Evolutionary conservation across 1,140 invertebrate genomes (phyloP), one percentile per base, ranked within the genome.

Genomic region (Trichonephila clavipes): DNA sequence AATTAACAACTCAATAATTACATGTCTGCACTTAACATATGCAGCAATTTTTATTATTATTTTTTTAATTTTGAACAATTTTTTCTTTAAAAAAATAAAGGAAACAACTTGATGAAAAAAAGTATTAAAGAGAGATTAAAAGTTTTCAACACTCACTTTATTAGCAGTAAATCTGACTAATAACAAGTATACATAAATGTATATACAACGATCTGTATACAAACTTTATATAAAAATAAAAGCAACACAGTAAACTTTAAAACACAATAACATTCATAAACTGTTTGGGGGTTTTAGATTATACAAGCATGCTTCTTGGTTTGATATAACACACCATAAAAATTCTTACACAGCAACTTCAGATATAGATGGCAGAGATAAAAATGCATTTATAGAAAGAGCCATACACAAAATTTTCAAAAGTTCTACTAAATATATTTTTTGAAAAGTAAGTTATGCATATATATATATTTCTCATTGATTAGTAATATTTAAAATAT

Each of bases 151-250:
- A 64, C 86, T 64, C 59, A 88, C 64, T 88, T 88, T 88, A 88
- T 88, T 88, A 88, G 19, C 86, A 88, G 86, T 24, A 88, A n/a
- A 34, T 88, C 86, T 64, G 86, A 34, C 34, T 88, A 88, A 34
- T 28, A 40, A 40, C 4, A 88, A 21, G 86, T 88, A 10, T 64
- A 88, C 61, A 88, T 88, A 77, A 8, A 77, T 77, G 28, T 77
- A 88, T 88, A 40, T 88, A 88, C 86, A 88, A 66, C 16, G n/a
- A 64, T 62, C 34, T 64, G 86, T 64, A 66, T 88, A 88, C 86
- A 88, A 88, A 88, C 18, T 40, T 64, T 8, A 59, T 88, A 88
- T 66, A 88, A 88, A 88, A 88, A 88, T 88, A 88, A 88, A 88
- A 88, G 86, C 86, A 88, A 24, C 18, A 64, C 86, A 88, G 14